Percentiles rank a stretch among this genome's conserved stretches.
Conservation (phyloP, 2,797 vertebrate species). For the Chaenodraco wilsoni region DNA sequence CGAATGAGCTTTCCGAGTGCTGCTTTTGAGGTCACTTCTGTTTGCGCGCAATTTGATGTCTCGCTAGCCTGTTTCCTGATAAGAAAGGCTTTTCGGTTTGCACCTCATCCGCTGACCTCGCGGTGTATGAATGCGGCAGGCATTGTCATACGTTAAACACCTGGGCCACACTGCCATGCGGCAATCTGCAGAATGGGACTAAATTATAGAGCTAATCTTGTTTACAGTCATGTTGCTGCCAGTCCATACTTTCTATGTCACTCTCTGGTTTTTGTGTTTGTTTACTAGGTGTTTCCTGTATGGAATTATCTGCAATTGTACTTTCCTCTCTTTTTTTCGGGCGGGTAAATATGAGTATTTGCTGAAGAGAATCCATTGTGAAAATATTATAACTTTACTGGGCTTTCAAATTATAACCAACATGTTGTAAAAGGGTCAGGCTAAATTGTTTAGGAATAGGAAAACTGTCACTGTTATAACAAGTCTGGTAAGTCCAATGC, state of each 20-base stretch:
- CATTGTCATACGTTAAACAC: conserved; percentile 43
- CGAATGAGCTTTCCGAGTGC: conserved; percentile 30
- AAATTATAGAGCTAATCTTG: conserved; percentile 51
- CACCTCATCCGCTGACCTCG: conserved; percentile 14
- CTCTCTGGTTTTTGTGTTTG: conserved; percentile 57
- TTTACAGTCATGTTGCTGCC: conserved; percentile 24
- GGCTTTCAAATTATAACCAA: not conserved
- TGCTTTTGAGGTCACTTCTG: conserved; percentile 37
- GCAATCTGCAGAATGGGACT: conserved; percentile 44
- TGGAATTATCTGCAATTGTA: too few species aligned
- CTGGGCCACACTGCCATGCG: conserved; percentile 19
- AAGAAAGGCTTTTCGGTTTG: conserved; percentile 5
- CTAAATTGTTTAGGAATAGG: too few species aligned
- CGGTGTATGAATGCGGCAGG: conserved; percentile 2
- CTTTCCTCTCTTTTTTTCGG: too few species aligned
- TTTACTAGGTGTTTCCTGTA: conserved; percentile 29
- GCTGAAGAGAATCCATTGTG: not conserved
- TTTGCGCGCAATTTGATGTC: conserved; percentile 33
- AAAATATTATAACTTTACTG: not conserved
- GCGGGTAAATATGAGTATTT: too few species aligned
- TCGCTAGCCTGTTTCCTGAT: conserved; percentile 37
- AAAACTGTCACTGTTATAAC: too few species aligned
- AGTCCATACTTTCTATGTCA: conserved; percentile 18
- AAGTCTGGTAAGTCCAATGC: too few species aligned
- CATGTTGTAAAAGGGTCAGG: too few species aligned